Conservation (phyloP, 1,140 invertebrate genomes). For the Diuraphis noxia region DNA sequence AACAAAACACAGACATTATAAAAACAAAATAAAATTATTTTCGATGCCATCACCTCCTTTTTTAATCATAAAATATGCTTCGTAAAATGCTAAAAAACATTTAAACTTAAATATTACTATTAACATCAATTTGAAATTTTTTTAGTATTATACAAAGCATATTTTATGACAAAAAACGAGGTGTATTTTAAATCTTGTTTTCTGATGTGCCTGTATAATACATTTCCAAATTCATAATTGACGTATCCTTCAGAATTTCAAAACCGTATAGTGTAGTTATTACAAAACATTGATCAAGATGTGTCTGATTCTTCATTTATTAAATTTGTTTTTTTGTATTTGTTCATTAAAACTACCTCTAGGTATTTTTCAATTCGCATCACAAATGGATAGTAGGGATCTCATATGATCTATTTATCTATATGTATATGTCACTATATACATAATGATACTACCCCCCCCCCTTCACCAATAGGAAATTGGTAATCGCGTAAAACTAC, state of each 20-base stretch:
- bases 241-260: neutral
- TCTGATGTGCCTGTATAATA: neutral
- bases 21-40: neutral
- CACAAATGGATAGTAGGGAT: no score
- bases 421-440: no score
- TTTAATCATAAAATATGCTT: neutral
- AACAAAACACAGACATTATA: neutral
- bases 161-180: no score
- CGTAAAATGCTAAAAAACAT: neutral
- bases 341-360: no score
- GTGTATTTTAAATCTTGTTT: neutral
- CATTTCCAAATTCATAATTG: neutral
- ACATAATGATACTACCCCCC: no score
- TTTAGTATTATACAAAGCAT: no score
- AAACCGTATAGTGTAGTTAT: neutral
- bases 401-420: no score
- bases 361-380: no score
- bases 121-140: neutral
- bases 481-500: no score
- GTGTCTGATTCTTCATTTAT: neutral
- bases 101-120: neutral
- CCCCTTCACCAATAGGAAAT: no score
- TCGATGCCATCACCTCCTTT: neutral
- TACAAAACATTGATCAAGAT: neutral
- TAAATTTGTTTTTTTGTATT: no score